Base-by-base conservation (phyloP, 92 coral and sea anemone genomes). In the Parazoanthus swiftii region DNA sequence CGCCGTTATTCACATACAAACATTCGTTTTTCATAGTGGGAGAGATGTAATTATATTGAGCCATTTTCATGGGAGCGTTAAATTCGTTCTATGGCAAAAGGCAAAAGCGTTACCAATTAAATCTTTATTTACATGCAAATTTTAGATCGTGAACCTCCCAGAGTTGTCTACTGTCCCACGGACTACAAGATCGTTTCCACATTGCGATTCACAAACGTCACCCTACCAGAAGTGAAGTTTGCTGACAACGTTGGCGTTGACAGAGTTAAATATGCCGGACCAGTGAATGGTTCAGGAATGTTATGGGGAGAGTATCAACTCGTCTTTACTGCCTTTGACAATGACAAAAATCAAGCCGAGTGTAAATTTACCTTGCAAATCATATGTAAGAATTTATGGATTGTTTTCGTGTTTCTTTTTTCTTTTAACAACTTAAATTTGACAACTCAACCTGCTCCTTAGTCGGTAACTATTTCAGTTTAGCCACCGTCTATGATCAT, bases 121-220 rank as follows among this genome's bases (percentile, higher is more conserved):
- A 39, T 48, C 51, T 7, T 6, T 48, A 6, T 48, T 48, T 48
- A 48, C 9, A 48, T 48, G 9, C 51, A 48, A 7, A 48, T 7
- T 48, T 10, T 20, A 83, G 86, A 83, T 83, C 50, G 58, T 13
- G 86, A 83, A 25, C 77, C 77, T 26, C 86, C 86, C 9, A 70
- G 33, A 25, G 65, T 83, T n/a, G 86, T 39, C 38, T 83, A 83
- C 29, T 83, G 86, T 25, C 86, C 86, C 29, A 68, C 68, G 5
- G 86, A 83, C 65, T 83, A 83, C 86, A 83, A 83, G 86, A 67
- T 83, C n/a, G 48, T 83, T 76, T 66, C 77, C 14, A 70, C 66
- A 11, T 3, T 23, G 36, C 73, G 77, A 68, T 44, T 83, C 39
- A 82, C 86, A 7, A 82, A 82, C 14, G 43, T 82, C 23, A 82